Base-by-base conservation (phyloP, 2,888 invertebrate species). In the Eupelmus urozonus region DNA sequence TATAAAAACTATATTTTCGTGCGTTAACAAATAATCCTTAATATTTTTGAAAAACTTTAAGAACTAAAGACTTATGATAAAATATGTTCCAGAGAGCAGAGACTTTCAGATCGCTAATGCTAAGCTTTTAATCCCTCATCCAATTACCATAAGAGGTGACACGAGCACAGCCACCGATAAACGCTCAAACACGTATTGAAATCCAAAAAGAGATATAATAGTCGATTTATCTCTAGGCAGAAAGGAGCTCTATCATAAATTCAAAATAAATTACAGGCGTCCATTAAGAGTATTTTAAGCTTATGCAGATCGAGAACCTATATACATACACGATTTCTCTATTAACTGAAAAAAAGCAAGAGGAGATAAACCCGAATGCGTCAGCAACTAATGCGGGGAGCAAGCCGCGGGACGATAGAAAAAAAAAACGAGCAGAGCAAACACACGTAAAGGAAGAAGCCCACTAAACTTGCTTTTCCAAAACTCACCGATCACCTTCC, bases 251-350 rank as follows among this genome's bases (percentile, higher is more conserved):
- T 42, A 63, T 62, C 42, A 69, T 69, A 55, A 71, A 77, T 71
- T 72, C 51, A 62, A 60, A 72, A 72, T 67, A 72, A 77, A 77
- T 72, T 55, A 55, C 34, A 29, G n/a, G 53, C 29, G 62, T 62
- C 67, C 77, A 67, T 77, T 72, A 77, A 67, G 72, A n/a, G 45
- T 20, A 60, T 62, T 66, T 60, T 62, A 72, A 55, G 59, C 72
- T 55, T 66, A 53, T 34, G 62, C 72, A 72, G 55, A 72, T 71
- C 65, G 53, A 29, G 27, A n/a, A n/a, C n/a, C n/a, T n/a, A n/a
- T n/a, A n/a, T n/a, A n/a, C 45, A 34, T 66, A 77, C 60, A 77
- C 72, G 72, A 77, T 66, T 77, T 77, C 72, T 77, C 72, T 77
- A 72, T 77, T 72, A 77, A 72, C 20, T 7, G 42, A 71, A 51